phyloP scores from a whole-genome alignment of 1,140 invertebrate genomes.

The Drosophila micromelanica region DNA sequence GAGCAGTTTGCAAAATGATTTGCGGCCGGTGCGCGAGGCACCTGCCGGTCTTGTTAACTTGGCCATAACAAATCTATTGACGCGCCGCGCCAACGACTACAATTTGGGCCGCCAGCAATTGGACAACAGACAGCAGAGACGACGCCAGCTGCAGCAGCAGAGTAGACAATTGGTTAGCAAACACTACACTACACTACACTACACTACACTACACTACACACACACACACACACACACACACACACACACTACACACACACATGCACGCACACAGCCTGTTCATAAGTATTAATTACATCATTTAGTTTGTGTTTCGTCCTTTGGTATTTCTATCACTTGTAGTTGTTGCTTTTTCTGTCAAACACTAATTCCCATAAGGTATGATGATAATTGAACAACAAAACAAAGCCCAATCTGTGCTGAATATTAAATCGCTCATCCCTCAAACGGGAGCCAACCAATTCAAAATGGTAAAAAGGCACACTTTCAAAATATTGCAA shows the following conservation, averaged over 20 bases:
- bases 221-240: slow-evolving; percentile 5
- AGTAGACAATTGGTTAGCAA: slow-evolving; percentile 68
- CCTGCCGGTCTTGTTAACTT: slow-evolving; percentile 26
- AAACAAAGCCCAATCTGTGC: no score
- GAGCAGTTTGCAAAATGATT: slow-evolving; percentile 68
- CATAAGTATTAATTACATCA: slow-evolving; percentile 35
- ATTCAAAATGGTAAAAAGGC: slow-evolving; percentile 11
- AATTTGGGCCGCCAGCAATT: slow-evolving; percentile 42
- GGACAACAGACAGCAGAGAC: slow-evolving; percentile 50
- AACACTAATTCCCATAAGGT: background rate
- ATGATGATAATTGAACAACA: background rate
- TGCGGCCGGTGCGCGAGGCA: slow-evolving; percentile 64
- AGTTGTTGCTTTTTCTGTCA: slow-evolving; percentile 4
- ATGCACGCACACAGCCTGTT: background rate
- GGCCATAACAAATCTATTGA: slow-evolving; percentile 41
- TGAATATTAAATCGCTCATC: no score
- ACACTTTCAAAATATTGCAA: background rate
- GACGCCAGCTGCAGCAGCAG: slow-evolving; percentile 45
- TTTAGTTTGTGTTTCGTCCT: slow-evolving; percentile 38
- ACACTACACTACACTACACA: slow-evolving; percentile 6
- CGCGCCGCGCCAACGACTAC: slow-evolving; percentile 49
- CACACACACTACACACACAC: slow-evolving; percentile 3
- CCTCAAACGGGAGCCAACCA: no score
- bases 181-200: slow-evolving; percentile 22
- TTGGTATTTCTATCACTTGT: background rate